Percentiles rank a stretch among this genome's conserved stretches.
phyloP scores from a whole-genome alignment of 2,888 invertebrate genomes.

The Lymantria monacha region DNA sequence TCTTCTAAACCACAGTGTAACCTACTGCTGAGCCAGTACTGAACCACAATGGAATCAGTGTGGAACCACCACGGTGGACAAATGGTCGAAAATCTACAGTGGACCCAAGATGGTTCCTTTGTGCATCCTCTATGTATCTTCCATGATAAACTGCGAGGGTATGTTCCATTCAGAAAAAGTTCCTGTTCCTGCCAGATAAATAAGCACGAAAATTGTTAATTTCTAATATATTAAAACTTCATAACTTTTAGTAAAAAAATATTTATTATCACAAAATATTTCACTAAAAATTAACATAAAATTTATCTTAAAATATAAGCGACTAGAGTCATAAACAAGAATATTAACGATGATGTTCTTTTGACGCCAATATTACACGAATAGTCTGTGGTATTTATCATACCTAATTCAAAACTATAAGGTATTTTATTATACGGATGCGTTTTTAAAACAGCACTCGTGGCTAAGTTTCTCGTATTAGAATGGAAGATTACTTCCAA shows the following conservation, averaged over 20 bases:
- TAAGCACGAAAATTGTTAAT: background rate
- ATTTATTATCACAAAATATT: conserved; percentile 17
- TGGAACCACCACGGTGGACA: no score
- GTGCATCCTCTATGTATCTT: no score
- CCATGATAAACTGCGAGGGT: no score
- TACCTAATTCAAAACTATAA: conserved; percentile 60
- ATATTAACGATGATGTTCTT: conserved; percentile 37
- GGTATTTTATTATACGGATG: conserved; percentile 64
- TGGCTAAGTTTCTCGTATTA: conserved; percentile 65
- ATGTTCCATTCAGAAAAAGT: no score
- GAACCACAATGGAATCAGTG: no score
- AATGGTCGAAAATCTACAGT: no score
- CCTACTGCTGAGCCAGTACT: no score
- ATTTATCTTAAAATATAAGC: conserved; percentile 16
- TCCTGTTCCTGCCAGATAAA: no score
- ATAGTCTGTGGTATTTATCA: conserved; percentile 46
- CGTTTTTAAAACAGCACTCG: conserved; percentile 47
- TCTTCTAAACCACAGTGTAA: no score
- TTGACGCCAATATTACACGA: conserved; percentile 43
- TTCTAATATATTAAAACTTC: background rate
- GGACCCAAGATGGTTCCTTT: no score
- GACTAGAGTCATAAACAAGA: conserved; percentile 51
- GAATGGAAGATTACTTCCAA: conserved; percentile 86
- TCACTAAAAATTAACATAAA: background rate
- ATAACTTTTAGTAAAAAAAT: background rate